These are phyloP conservation scores for Emesis russula DNA, from an alignment of 2,888 invertebrate species.

Conservation along the genomic window DNA sequence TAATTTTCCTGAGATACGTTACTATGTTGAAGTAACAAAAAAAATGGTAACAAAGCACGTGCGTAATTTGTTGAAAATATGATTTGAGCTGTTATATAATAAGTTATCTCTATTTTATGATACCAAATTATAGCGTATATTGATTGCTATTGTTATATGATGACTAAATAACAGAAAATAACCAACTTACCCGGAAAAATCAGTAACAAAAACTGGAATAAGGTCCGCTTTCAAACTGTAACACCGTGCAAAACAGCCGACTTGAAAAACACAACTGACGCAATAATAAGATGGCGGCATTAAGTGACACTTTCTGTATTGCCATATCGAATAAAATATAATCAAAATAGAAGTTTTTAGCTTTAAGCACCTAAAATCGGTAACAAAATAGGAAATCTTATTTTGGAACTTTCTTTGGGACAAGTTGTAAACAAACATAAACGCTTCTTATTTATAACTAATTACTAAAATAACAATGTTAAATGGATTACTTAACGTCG, in stretches of 20 bases:
- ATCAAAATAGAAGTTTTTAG: background rate
- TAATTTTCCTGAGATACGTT: background rate
- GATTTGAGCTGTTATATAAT: background rate
- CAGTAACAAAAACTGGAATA: background rate
- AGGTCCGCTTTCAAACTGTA: background rate
- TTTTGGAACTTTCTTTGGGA: constrained; percentile 4
- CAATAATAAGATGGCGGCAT: background rate
- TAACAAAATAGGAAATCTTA: background rate
- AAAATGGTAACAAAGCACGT: background rate
- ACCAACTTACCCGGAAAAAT: background rate
- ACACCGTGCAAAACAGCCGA: background rate
- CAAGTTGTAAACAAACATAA: background rate
- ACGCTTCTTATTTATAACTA: background rate
- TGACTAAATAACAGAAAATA: background rate
- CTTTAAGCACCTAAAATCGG: background rate
- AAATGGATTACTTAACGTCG: background rate
- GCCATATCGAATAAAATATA: background rate
- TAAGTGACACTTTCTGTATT: background rate
- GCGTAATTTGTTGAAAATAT: background rate
- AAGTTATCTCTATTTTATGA: background rate
- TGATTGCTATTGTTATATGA: background rate
- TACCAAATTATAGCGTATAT: background rate
- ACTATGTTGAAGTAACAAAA: background rate
- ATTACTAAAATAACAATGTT: background rate
- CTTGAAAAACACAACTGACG: background rate